phyloP scores from a whole-genome alignment of 2,888 invertebrate species.

The Hyalella azteca region DNA sequence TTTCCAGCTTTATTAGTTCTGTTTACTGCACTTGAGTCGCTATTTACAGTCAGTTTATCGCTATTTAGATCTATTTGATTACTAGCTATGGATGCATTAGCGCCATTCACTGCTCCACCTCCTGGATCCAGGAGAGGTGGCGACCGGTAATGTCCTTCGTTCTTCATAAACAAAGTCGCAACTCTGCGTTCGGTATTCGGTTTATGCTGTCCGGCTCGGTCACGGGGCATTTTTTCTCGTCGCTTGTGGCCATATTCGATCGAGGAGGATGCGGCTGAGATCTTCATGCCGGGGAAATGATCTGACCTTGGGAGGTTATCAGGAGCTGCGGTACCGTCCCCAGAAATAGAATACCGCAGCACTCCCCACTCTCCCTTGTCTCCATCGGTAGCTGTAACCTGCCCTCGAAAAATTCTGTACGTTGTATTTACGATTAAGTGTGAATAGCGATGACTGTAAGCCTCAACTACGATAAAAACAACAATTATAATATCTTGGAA shows the following conservation, averaged over 20 bases:
- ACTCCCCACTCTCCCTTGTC: conserved; percentile 42
- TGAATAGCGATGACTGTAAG: too few relatives aligned
- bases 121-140: conserved; percentile 23
- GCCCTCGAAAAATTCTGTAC: not conserved
- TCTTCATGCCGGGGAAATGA: not conserved
- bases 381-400: conserved; percentile 43
- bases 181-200: not conserved
- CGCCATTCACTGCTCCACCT: conserved; percentile 1
- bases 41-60: conserved; percentile 26
- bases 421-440: too few relatives aligned
- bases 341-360: conserved; percentile 40
- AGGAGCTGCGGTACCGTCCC: conserved; percentile 35
- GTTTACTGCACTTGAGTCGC: not conserved
- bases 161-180: not conserved
- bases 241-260: not conserved
- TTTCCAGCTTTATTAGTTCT: too few relatives aligned
- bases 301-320: not conserved
- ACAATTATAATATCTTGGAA: too few relatives aligned
- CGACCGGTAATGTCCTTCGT: not conserved
- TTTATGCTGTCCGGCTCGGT: not conserved
- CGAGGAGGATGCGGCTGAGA: not conserved
- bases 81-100: not conserved
- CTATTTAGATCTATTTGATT: not conserved
- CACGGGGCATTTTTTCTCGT: not conserved
- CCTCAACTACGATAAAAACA: too few relatives aligned